Conservation (phyloP, 2,888 invertebrate genomes). For the Acanthosoma haemorrhoidale region DNA sequence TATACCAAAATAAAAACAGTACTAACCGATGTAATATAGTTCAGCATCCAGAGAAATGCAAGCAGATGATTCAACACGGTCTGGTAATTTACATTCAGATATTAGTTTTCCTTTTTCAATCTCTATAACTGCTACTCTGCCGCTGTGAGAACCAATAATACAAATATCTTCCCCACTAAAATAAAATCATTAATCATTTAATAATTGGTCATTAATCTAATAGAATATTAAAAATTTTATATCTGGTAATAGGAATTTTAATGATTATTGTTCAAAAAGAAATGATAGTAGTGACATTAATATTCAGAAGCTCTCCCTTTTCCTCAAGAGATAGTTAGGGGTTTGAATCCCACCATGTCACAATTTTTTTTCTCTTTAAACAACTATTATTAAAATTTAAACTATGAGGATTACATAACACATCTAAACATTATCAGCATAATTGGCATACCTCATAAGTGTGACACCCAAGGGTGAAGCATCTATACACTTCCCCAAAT, state of each 20-base stretch:
- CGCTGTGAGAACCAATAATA: conserved; percentile 69
- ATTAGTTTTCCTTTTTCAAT: conserved; percentile 51
- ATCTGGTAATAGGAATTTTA: too few relatives aligned
- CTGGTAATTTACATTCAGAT: conserved; percentile 53
- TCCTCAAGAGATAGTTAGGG: too few relatives aligned
- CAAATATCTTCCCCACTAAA: background rate
- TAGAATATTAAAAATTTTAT: too few relatives aligned
- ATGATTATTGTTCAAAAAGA: background rate
- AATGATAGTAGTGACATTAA: too few relatives aligned
- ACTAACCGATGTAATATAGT: conserved; percentile 60
- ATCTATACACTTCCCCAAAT: conserved; percentile 77
- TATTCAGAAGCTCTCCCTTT: too few relatives aligned
- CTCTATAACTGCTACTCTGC: conserved; percentile 58
- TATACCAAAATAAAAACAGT: background rate
- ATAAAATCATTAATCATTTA: background rate
- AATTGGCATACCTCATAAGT: background rate
- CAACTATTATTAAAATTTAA: too few relatives aligned
- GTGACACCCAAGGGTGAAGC: conserved; percentile 52
- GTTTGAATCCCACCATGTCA: too few relatives aligned
- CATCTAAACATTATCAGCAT: background rate
- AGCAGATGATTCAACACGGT: conserved; percentile 67
- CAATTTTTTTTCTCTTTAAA: too few relatives aligned
- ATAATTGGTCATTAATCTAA: background rate
- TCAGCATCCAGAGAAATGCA: conserved; percentile 47
- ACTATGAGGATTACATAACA: too few relatives aligned